These are phyloP conservation scores for Rhyacophila evoluta DNA, from an alignment of 2,888 invertebrate species.

Conservation along the genomic window DNA sequence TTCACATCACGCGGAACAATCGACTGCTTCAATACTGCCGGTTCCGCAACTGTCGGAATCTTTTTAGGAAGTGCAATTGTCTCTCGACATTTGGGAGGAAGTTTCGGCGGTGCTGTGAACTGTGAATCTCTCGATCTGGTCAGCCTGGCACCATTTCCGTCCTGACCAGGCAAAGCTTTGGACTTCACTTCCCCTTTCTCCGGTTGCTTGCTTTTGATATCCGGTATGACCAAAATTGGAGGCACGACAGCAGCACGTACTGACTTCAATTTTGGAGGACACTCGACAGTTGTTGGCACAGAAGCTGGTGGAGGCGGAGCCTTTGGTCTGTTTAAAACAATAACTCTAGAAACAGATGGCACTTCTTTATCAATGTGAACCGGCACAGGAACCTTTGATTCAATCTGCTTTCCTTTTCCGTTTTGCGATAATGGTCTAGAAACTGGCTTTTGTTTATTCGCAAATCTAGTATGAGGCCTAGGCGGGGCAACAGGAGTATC, in stretches of 20 bases:
- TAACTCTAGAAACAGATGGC: conserved; percentile 60
- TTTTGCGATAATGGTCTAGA: not conserved
- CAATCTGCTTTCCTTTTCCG: conserved; percentile 10
- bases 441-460: conserved; percentile 36
- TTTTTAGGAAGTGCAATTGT: not conserved
- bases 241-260: not conserved
- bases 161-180: not conserved
- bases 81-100: not conserved
- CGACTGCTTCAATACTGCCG: conserved; percentile 25
- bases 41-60: conserved; percentile 26
- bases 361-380: conserved; percentile 55
- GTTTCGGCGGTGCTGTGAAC: not conserved
- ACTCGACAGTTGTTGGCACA: not conserved
- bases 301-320: not conserved
- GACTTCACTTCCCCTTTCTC: not conserved
- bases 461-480: conserved; percentile 61
- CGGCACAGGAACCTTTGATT: conserved; percentile 55
- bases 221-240: not conserved
- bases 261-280: not conserved
- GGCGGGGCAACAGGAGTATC: conserved; percentile 61
- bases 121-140: conserved; percentile 49
- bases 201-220: conserved; percentile 43
- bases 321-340: conserved; percentile 62
- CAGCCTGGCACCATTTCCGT: conserved; percentile 34
- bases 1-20: not conserved